phyloP scores from a whole-genome alignment of 2,888 invertebrate species.

The Steromphala cineraria region DNA sequence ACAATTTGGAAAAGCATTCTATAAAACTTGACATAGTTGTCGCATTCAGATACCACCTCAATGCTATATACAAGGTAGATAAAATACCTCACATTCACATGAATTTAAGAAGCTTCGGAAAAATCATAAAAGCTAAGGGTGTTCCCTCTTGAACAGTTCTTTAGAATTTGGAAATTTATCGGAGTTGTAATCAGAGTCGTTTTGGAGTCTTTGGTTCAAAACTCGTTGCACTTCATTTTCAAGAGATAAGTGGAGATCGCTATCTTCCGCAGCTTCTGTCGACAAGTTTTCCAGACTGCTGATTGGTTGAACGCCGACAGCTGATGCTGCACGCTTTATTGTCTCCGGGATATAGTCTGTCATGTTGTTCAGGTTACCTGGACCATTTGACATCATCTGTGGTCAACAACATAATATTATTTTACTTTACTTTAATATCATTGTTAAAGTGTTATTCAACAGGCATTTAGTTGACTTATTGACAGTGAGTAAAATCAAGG shows the following conservation, averaged over 20 bases:
- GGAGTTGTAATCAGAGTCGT: conserved; percentile 75
- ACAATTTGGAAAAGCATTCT: too few species aligned
- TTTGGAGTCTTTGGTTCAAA: conserved; percentile 77
- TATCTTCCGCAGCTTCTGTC: conserved; percentile 77
- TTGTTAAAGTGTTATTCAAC: too few species aligned
- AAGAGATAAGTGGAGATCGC: conserved; percentile 78
- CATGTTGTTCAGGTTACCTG: conserved; percentile 58
- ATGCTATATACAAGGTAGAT: too few species aligned
- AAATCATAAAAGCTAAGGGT: too few species aligned
- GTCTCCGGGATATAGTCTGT: conserved; percentile 70
- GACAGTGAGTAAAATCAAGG: too few species aligned
- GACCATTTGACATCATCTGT: conserved; percentile 68
- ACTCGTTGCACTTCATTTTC: conserved; percentile 77
- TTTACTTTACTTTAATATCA: too few species aligned
- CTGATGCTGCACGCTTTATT: conserved; percentile 77
- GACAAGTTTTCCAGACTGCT: conserved; percentile 77
- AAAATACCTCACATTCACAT: too few species aligned
- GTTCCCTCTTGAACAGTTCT: background rate
- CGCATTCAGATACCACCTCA: too few species aligned
- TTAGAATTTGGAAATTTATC: conserved; percentile 55
- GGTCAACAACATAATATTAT: too few species aligned
- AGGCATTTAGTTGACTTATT: too few species aligned
- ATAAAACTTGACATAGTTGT: too few species aligned
- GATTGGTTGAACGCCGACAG: conserved; percentile 77
- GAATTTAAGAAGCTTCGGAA: too few species aligned